phyloP scores from a whole-genome alignment of 2,888 invertebrate species.

The Arrhopalites spinosus region DNA sequence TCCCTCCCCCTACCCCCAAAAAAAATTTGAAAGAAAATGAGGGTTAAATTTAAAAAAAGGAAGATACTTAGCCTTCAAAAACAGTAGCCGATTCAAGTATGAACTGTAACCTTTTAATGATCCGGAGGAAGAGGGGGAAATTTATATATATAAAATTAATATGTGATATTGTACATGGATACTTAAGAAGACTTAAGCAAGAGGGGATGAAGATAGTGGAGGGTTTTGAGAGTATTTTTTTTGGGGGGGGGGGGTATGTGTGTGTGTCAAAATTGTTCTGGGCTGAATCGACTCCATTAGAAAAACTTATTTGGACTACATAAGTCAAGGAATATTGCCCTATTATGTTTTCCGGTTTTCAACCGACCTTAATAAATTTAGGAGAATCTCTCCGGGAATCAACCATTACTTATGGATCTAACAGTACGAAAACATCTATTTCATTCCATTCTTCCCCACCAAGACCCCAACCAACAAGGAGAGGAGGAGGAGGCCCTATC shows the following conservation, averaged over 20 bases:
- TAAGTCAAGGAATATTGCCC: conserved; percentile 56
- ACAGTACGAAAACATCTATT: conserved; percentile 38
- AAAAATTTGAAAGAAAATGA: no score
- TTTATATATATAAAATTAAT: no score
- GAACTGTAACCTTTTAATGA: no score
- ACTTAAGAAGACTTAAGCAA: background rate
- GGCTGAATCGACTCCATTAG: conserved; percentile 52
- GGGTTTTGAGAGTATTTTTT: no score
- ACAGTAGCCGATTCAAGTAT: no score
- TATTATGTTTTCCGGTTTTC: conserved; percentile 56
- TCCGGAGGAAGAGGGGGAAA: no score
- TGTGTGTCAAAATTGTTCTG: conserved; percentile 19
- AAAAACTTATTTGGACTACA: conserved; percentile 55
- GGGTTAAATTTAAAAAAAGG: no score
- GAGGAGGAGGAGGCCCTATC: background rate
- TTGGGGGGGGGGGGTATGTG: no score
- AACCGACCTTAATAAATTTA: conserved; percentile 55
- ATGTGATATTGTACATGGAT: background rate
- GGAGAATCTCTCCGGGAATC: conserved; percentile 48
- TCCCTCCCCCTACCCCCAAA: no score
- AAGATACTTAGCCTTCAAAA: no score
- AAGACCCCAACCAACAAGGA: background rate
- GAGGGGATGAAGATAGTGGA: conserved; percentile 8
- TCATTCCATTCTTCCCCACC: conserved; percentile 24
- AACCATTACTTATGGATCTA: conserved; percentile 47